A percentile compares a stretch with the other conserved stretches of the same genome.
These are phyloP conservation scores for Tachina lurida DNA, from an alignment of 2,888 invertebrate genomes.

Conservation along the genomic window DNA sequence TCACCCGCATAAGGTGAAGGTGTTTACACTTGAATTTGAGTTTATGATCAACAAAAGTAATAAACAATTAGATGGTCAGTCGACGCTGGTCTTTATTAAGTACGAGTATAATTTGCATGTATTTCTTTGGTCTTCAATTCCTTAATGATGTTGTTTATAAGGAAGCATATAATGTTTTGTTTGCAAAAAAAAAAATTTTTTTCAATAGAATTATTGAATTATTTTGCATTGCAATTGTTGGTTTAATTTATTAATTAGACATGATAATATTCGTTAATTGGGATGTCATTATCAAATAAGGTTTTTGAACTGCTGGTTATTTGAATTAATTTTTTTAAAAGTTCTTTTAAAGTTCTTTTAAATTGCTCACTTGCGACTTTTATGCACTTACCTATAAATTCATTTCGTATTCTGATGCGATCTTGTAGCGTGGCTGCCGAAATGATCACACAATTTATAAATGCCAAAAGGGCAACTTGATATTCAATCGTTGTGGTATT, in stretches of 20 bases:
- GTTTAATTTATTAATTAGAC: constrained; percentile 2
- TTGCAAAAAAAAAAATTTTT: constrained; percentile 22
- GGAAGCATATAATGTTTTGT: neutral
- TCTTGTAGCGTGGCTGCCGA: constrained; percentile 94
- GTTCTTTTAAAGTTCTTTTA: neutral
- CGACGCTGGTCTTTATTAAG: constrained; percentile 2
- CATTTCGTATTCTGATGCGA: constrained; percentile 93
- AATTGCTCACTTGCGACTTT: neutral
- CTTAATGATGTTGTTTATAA: constrained; percentile 3
- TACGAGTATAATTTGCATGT: neutral
- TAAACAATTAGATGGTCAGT: constrained; percentile 39
- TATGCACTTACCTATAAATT: constrained; percentile 92
- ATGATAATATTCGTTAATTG: constrained; percentile 37
- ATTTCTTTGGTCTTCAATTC: constrained; percentile 27
- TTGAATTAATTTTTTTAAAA: neutral
- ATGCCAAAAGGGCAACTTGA: constrained; percentile 95
- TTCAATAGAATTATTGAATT: neutral
- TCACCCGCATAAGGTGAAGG: constrained; percentile 64
- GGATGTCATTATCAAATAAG: constrained; percentile 35
- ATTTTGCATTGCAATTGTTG: constrained; percentile 5
- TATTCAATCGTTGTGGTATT: constrained; percentile 91
- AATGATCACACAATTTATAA: constrained; percentile 97
- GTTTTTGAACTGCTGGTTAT: constrained; percentile 42
- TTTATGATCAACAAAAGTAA: constrained; percentile 38
- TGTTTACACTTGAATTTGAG: constrained; percentile 35